Percentiles rank a stretch among this genome's conserved stretches.
phyloP scores from a whole-genome alignment of 2,113 vertebrate species.

The Melanotaenia duboulayi region DNA sequence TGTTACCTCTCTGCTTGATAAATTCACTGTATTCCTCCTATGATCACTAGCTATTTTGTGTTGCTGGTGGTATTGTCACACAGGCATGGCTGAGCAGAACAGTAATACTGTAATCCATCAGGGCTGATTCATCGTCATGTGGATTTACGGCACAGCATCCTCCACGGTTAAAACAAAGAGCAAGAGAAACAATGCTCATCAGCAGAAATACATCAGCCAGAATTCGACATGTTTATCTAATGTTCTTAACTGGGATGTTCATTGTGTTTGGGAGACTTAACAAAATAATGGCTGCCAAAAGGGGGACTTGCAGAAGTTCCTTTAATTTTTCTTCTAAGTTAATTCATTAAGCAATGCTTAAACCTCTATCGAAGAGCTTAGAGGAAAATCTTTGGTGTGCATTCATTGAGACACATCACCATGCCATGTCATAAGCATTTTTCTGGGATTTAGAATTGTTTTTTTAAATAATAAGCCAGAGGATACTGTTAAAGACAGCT shows the following conservation, averaged over 20 bases:
- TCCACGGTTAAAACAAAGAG: slow-evolving; percentile 62
- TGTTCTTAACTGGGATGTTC: slow-evolving; percentile 46
- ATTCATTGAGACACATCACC: slow-evolving; percentile 38
- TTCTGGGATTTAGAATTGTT: background rate
- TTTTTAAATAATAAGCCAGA: too few species aligned
- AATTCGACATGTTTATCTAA: slow-evolving; percentile 57
- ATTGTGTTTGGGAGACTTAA: slow-evolving; percentile 50
- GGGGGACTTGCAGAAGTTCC: background rate
- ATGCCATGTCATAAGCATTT: slow-evolving; percentile 27
- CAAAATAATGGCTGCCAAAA: slow-evolving; percentile 32
- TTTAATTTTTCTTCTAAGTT: too few species aligned
- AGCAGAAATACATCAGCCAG: slow-evolving; percentile 68
- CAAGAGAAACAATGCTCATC: slow-evolving; percentile 57
- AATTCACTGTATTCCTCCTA: slow-evolving; percentile 66
- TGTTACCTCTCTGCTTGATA: slow-evolving; percentile 33
- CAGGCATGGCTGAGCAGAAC: slow-evolving; percentile 52
- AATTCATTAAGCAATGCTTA: slow-evolving; percentile 31
- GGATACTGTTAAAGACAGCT: too few species aligned
- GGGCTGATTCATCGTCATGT: slow-evolving; percentile 75
- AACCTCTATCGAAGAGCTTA: too few species aligned
- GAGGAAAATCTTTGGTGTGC: slow-evolving; percentile 28
- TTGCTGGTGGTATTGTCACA: slow-evolving; percentile 65
- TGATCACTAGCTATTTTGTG: slow-evolving; percentile 66
- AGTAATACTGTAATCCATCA: slow-evolving; percentile 73
- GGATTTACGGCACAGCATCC: slow-evolving; percentile 71